Conservation (phyloP, 2,113 vertebrate species). For the Alligator sinensis region DNA sequence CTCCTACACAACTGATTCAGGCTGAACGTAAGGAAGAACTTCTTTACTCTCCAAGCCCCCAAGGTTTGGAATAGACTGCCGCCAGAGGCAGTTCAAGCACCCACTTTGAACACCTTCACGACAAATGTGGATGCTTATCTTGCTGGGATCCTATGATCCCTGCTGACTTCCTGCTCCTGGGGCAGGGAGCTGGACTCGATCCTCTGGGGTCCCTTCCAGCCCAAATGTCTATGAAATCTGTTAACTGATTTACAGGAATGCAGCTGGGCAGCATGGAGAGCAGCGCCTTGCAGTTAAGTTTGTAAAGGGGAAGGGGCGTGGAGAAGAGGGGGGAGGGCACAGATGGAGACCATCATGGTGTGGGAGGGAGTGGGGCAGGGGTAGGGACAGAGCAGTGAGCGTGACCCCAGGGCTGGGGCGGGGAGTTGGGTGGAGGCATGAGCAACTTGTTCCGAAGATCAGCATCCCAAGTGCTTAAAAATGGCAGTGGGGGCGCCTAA, state of each 20-base stretch:
- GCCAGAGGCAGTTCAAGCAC: not conserved
- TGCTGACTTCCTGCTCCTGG: not conserved
- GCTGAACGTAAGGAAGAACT: accelerated
- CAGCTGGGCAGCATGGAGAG: not conserved
- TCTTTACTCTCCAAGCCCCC: accelerated
- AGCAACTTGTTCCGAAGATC: no score
- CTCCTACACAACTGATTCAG: not conserved
- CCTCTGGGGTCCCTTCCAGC: not conserved
- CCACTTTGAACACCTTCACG: not conserved
- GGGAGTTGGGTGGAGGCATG: no score
- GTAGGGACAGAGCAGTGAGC: no score
- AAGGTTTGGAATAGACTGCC: not conserved
- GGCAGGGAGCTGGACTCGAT: not conserved
- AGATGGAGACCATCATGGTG: no score
- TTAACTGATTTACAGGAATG: not conserved
- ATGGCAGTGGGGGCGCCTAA: no score
- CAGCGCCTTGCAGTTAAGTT: no score
- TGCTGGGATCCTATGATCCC: not conserved
- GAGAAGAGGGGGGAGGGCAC: no score
- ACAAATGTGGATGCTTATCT: not conserved
- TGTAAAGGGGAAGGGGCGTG: no score
- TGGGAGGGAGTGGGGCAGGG: no score
- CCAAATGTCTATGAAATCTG: accelerated
- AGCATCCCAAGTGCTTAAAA: no score
- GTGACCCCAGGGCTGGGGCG: no score